These are phyloP conservation scores for Artemisiospiza belli DNA, from an alignment of 2,113 vertebrate species.

Conservation along the genomic window DNA sequence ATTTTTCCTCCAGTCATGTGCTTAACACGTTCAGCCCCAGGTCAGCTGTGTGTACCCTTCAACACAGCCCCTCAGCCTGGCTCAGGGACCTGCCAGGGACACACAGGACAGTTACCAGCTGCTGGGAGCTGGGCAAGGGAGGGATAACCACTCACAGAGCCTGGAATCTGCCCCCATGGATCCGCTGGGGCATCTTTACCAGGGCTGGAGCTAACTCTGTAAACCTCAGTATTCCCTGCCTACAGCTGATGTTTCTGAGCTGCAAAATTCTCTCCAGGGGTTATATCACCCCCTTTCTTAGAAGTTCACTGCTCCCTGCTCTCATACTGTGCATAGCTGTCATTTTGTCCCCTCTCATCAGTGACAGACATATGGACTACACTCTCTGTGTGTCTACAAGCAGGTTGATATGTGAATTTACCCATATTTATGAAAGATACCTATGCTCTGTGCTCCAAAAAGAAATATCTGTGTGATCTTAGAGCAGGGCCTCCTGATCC, in stretches of 20 bases:
- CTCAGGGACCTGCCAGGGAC: neutral
- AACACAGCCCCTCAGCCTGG: neutral
- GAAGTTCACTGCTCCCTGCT: neutral
- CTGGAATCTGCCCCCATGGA: neutral
- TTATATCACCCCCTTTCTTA: neutral
- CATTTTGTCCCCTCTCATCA: neutral
- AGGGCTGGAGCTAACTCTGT: neutral
- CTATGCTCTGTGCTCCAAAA: neutral
- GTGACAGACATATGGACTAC: neutral
- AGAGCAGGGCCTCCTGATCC: neutral
- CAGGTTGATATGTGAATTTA: neutral
- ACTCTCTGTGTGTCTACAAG: neutral
- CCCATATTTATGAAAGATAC: neutral
- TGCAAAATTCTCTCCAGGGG: neutral
- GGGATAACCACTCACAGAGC: neutral
- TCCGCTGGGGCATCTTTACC: neutral
- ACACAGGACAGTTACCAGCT: neutral
- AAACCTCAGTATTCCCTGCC: neutral
- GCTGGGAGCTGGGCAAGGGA: neutral
- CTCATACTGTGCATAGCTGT: neutral
- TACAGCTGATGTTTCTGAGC: constrained; percentile 10
- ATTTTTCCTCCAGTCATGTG: neutral
- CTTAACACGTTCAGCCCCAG: neutral
- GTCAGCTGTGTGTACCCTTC: neutral
- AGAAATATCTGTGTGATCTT: neutral